A percentile compares a stretch with the other conserved stretches of the same genome.
Conservation (phyloP, 23 tunicate genomes). For the Clavelina lepadiformis region DNA sequence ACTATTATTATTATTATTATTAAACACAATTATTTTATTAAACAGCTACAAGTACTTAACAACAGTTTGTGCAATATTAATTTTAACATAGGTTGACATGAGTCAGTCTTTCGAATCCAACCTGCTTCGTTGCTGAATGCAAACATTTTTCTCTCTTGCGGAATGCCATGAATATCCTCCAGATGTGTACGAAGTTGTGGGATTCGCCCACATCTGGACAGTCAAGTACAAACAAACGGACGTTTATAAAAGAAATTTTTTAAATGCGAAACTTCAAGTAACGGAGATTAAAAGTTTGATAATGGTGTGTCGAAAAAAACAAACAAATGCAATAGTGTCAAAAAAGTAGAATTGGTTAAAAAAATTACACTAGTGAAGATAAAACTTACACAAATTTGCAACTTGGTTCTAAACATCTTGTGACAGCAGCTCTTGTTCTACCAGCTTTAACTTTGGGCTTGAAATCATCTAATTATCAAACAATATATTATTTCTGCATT, state of each 20-base stretch:
- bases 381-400: conserved; percentile 65
- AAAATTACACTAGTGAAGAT: background rate
- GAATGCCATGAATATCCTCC: conserved; percentile 56
- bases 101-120: background rate
- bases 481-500: too few species aligned
- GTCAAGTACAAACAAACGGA: too few species aligned
- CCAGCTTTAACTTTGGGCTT: conserved; percentile 44
- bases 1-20: too few species aligned
- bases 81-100: background rate
- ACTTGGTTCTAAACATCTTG: conserved; percentile 75
- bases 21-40: too few species aligned
- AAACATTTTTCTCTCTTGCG: conserved; percentile 30
- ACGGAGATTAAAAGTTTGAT: too few species aligned
- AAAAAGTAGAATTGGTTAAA: too few species aligned
- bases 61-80: conserved; percentile 5
- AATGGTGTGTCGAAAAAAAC: too few species aligned
- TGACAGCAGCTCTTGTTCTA: conserved; percentile 56
- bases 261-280: too few species aligned
- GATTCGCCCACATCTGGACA: conserved; percentile 64
- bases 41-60: too few species aligned
- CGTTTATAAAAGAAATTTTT: too few species aligned
- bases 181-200: conserved; percentile 70
- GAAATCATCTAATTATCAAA: too few species aligned
- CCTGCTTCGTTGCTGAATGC: conserved; percentile 45
- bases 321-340: too few species aligned